Base-by-base conservation (phyloP, 1,140 invertebrate species). In the Ips typographus region DNA sequence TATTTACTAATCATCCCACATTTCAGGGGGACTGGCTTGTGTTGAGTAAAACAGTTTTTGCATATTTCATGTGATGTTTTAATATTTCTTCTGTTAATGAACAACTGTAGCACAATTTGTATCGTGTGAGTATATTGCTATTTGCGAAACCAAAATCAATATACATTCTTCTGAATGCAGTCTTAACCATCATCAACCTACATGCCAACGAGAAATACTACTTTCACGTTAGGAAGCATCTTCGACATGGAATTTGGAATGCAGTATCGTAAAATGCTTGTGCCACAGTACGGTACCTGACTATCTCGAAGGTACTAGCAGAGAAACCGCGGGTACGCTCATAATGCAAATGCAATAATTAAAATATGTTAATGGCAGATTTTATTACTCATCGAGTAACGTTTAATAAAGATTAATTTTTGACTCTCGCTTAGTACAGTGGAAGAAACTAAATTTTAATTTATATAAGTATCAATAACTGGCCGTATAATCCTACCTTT, bases 141-240 rank as follows among this genome's bases (percentile, higher is more conserved):
- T 22, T 22, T 22, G 22, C 22, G 22, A 22, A 22, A 22, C 22
- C 22, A 22, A 22, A 22, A 22, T 22, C 22, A 22, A 22, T 22
- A 22, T 22, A 22, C 22, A 22, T 22, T 22, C 22, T 22, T 22
- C 22, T 22, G 22, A 22, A 22, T 22, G 22, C 22, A 22, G 22
- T 22, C 22, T 22, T 22, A 22, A 22, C 68, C 71, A 62, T 75
- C 74, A 72, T 69, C 72, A 65, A 72, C 73, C 67, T 73, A 75
- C 66, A 72, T 71, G 73, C 57, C 49, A 69, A 71, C 41, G 60
- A 62, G 73, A 72, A 76, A 74, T 72, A 73, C 73, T 76, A 76
- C 74, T 76, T 76, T 76, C 74, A 76, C 74, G 70, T 72, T 62
- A 70, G 62, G 74, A 76, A 72, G 74, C 74, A 73, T 76, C 74